Percentiles rank a stretch among this genome's conserved stretches.
These are phyloP conservation scores for Melierax canorus DNA, from an alignment of 2,113 vertebrate genomes.

Conservation along the genomic window DNA sequence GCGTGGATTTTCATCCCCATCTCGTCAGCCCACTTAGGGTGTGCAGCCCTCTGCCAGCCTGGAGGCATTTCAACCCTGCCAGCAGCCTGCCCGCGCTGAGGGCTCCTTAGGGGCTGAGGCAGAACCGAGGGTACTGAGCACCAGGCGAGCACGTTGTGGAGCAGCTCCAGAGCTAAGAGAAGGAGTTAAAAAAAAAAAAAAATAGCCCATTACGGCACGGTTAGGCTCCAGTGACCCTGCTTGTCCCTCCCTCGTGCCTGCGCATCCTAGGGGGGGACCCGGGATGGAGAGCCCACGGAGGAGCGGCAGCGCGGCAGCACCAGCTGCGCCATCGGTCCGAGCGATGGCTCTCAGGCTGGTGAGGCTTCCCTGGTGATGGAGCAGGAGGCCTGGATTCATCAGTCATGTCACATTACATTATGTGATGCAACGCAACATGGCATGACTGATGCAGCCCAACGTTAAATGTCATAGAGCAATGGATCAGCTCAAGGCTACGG, in stretches of 20 bases:
- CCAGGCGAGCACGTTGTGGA: accelerated
- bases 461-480: conserved; percentile 69
- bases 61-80: not conserved
- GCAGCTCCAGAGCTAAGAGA: not conserved
- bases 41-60: conserved; percentile 6
- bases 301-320: not conserved
- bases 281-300: not conserved
- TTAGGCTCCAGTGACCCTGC: not conserved
- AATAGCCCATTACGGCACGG: accelerated
- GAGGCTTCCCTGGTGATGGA: conserved; percentile 34
- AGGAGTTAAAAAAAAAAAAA: not conserved
- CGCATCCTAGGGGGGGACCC: not conserved
- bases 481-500: conserved; percentile 65
- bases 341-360: conserved; percentile 8
- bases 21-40: not conserved
- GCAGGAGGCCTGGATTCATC: conserved; percentile 50
- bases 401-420: conserved; percentile 67
- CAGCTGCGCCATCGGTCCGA: not conserved
- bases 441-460: conserved; percentile 65
- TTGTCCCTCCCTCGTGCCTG: not conserved
- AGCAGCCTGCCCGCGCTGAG: not conserved
- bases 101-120: not conserved
- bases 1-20: conserved; percentile 16
- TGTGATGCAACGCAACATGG: conserved; percentile 4
- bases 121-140: not conserved